Percentiles rank a stretch among this genome's conserved stretches.
phyloP scores from a whole-genome alignment of 1,140 invertebrate genomes.

The Hyphantria cunea region DNA sequence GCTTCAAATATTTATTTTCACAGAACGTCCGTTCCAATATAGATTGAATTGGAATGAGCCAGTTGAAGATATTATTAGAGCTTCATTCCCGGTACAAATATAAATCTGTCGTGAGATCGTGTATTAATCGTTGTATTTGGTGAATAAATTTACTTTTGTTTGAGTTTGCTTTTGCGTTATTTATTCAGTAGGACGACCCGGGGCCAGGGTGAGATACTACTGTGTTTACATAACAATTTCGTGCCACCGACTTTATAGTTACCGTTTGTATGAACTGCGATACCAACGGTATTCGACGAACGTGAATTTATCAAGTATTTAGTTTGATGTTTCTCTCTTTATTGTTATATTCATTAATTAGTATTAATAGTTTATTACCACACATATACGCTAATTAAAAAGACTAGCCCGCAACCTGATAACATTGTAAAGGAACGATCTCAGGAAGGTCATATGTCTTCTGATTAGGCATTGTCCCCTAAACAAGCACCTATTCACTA shows the following conservation, averaged over 20 bases:
- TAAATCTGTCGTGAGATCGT: constrained; percentile 73
- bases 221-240: constrained; percentile 77
- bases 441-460: too few species aligned
- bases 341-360: background rate
- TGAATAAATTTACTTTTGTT: constrained; percentile 81
- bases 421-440: too few species aligned
- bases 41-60: background rate
- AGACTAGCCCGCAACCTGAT: too few species aligned
- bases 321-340: constrained; percentile 28
- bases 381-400: too few species aligned
- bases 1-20: background rate
- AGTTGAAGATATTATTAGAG: background rate
- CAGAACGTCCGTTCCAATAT: too few species aligned
- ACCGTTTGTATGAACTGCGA: background rate
- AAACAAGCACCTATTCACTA: too few species aligned
- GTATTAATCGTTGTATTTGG: constrained; percentile 79
- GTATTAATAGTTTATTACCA: background rate
- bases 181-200: constrained; percentile 74
- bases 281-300: constrained; percentile 51
- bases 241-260: constrained; percentile 44
- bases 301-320: constrained; percentile 67
- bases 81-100: constrained; percentile 37
- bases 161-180: constrained; percentile 77
- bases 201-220: constrained; percentile 64
- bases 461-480: too few species aligned